Base-by-base conservation (phyloP, 2,113 vertebrate species). In the Perccottus glenii region DNA sequence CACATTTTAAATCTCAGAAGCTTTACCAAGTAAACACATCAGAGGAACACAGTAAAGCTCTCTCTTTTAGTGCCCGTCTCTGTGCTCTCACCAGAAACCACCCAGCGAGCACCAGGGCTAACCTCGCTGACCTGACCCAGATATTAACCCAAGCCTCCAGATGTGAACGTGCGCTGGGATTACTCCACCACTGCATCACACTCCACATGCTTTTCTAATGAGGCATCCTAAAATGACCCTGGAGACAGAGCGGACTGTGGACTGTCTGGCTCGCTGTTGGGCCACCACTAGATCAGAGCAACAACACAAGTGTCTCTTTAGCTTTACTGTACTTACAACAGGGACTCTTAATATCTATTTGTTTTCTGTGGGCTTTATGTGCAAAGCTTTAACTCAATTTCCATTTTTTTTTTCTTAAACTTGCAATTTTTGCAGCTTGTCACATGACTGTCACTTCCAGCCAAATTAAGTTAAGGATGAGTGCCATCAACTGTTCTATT, bases 121-220 rank as follows among this genome's bases (percentile, higher is more conserved):
- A 87, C 82, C 86, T 77, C n/a, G 75, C 69, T 91, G 90, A 91
- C 90, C 90, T 91, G 92, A 93, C 91, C 90, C 88, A 93, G 81
- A 91, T 91, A 90, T 91, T 90, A 92, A 88, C 90, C 87, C 81
- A 73, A 86, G 88, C 84, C 87, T 92, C 91, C 90, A 93, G 91
- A 92, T 92, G 91, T 92, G 88, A 85, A 83, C 75, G 52, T 66
- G 62, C 71, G 45, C 78, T 80, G 76, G 87, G 90, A 92, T 92
- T 91, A 91, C 86, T 89, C 79, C 88, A 83, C 80, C 79, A 59
- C 85, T 87, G 83, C 86, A 90, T 80, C 78, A 51, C 67, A 75
- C 84, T 84, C 80, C 87, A 91, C 87, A 89, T 89, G 88, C 87
- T 87, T 85, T 87, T 76, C 88, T 88, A 89, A 90, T 83, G 82